Conservation (phyloP, 2,797 vertebrate species). For the Scomberomorus guttatus region DNA sequence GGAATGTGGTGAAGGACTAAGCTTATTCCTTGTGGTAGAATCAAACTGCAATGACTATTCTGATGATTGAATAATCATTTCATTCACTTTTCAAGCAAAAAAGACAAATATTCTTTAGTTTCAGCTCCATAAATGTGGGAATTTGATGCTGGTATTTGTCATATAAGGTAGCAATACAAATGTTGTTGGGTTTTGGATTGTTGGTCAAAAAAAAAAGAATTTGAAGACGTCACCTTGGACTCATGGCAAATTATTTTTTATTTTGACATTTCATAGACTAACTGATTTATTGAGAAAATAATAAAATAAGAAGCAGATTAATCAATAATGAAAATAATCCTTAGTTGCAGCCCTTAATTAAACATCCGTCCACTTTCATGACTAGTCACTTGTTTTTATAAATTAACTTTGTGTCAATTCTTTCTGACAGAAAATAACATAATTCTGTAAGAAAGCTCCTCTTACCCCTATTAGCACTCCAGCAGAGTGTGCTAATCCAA, state of each 20-base stretch:
- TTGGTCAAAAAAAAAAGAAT: too few relatives aligned
- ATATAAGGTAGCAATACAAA: too few relatives aligned
- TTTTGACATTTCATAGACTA: neutral
- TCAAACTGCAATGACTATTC: neutral
- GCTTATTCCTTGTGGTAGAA: neutral
- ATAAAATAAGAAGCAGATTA: neutral
- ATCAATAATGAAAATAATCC: too few relatives aligned
- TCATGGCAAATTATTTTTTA: too few relatives aligned
- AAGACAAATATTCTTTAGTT: neutral
- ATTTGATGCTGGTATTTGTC: too few relatives aligned
- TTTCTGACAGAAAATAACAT: neutral
- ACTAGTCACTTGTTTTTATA: neutral
- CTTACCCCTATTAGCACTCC: constrained; percentile 87
- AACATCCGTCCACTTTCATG: neutral
- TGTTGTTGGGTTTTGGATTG: too few relatives aligned
- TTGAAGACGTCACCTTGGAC: too few relatives aligned
- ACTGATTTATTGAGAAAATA: neutral
- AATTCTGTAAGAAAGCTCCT: neutral
- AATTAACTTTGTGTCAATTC: neutral
- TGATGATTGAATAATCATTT: neutral
- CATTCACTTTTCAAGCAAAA: neutral
- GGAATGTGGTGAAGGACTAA: too few relatives aligned
- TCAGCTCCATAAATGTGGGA: too few relatives aligned
- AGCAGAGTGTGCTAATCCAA: constrained; percentile 87
- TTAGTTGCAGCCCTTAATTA: too few relatives aligned